Percentiles rank a stretch among this genome's conserved stretches.
Conservation (phyloP, 2,797 vertebrate genomes). For the Arrhamphus sclerolepis region DNA sequence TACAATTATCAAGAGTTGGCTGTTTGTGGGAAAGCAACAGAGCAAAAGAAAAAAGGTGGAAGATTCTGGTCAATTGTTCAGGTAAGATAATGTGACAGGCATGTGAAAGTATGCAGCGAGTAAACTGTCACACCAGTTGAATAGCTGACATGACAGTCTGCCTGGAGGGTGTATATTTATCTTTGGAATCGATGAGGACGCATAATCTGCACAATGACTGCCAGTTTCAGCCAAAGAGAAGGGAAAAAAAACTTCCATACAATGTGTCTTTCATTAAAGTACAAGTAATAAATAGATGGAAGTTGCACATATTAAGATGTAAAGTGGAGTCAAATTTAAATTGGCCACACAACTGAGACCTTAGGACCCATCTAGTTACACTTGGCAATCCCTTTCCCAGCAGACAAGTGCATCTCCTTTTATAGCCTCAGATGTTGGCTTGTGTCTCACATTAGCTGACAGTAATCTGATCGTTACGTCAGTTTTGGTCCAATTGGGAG, state of each 20-base stretch:
- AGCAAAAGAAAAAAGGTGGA: not conserved
- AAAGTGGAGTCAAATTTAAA: not conserved
- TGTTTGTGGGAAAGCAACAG: not conserved
- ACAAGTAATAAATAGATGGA: no score
- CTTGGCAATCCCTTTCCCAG: not conserved
- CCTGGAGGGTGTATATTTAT: constrained; percentile 37
- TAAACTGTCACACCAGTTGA: constrained; percentile 40
- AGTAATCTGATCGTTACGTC: constrained; percentile 8
- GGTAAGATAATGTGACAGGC: constrained; percentile 5
- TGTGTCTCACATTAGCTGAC: not conserved
- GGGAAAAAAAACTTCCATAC: no score
- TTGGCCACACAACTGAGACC: not conserved
- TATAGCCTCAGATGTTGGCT: constrained; percentile 11
- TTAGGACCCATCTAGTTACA: not conserved
- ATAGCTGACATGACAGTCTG: constrained; percentile 18
- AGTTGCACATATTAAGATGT: not conserved
- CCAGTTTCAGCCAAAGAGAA: not conserved
- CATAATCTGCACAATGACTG: not conserved
- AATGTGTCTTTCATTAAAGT: no score
- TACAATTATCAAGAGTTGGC: no score
- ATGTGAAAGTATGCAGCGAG: constrained; percentile 18
- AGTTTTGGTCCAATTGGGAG: constrained; percentile 8
- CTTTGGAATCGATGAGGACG: constrained; percentile 29
- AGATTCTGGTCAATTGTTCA: constrained; percentile 17
- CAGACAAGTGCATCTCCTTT: not conserved